These are phyloP conservation scores for Peromyscus melanophrys DNA, from an alignment of 2,797 vertebrate species.

Conservation along the genomic window DNA sequence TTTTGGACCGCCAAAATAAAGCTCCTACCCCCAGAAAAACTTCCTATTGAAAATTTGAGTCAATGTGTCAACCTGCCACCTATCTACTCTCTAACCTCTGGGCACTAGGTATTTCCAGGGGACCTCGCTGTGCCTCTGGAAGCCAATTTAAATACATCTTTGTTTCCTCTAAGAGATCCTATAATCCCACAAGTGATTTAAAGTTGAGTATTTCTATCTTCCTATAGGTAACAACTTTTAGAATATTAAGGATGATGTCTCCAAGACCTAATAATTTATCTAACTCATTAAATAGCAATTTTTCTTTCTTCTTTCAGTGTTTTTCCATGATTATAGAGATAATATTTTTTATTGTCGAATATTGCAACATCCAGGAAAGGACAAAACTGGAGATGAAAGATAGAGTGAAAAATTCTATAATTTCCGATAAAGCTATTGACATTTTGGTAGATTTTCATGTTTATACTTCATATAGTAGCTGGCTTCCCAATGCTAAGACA, in stretches of 20 bases:
- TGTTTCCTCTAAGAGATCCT: constrained; percentile 58
- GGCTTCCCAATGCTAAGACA: neutral
- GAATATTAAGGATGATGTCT: constrained; percentile 30
- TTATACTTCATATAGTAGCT: neutral
- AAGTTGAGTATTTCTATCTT: constrained; percentile 51
- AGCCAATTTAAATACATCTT: constrained; percentile 64
- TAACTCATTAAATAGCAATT: constrained; percentile 20
- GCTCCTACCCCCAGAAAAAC: neutral
- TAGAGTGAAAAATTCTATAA: neutral
- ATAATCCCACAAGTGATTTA: constrained; percentile 74
- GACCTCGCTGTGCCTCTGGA: neutral
- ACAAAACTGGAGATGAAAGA: neutral
- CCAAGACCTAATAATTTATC: constrained; percentile 22
- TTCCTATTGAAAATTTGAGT: neutral
- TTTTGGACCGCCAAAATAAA: neutral
- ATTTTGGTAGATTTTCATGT: neutral
- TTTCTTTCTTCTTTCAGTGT: constrained; percentile 58
- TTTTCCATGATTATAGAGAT: constrained; percentile 20
- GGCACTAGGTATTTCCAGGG: constrained; percentile 59
- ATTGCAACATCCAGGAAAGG: neutral
- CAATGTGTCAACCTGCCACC: neutral
- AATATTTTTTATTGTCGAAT: neutral
- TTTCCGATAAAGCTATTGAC: neutral
- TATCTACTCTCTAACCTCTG: neutral
- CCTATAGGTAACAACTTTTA: constrained; percentile 42